Evolutionary conservation across 1,140 invertebrate species (phyloP).

Genomic region (Periplaneta americana): DNA sequence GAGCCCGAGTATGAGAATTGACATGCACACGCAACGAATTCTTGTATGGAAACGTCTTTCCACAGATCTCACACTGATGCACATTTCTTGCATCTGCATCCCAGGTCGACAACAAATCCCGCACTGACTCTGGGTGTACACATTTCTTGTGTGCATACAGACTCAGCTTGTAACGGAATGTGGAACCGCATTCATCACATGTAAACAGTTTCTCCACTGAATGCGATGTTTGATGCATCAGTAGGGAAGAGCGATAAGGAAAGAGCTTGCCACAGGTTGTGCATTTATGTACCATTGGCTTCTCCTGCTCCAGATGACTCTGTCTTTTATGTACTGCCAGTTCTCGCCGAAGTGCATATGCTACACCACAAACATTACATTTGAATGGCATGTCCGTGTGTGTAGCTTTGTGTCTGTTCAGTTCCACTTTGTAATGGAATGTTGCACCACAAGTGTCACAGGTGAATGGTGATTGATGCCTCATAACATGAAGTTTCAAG

Average conservation of each 20-base stretch:
- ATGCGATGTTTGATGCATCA: constrained; percentile 34
- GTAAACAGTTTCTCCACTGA: constrained; percentile 21
- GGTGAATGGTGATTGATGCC: constrained; percentile 33
- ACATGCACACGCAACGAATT: constrained; percentile 31
- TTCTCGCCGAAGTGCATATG: not conserved
- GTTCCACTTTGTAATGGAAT: constrained; percentile 19
- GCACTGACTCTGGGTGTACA: constrained; percentile 23
- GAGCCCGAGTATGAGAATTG: constrained; percentile 37
- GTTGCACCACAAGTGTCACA: constrained; percentile 16
- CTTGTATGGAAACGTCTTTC: constrained; percentile 37
- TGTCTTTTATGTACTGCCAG: not conserved
- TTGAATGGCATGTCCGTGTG: constrained; percentile 17
- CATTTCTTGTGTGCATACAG: constrained; percentile 36
- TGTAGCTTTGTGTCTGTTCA: constrained; percentile 27
- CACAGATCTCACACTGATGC: constrained; percentile 39
- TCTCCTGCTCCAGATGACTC: not conserved
- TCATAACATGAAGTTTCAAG: constrained; percentile 30
- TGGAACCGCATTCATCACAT: constrained; percentile 46
- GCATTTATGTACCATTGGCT: constrained; percentile 28
- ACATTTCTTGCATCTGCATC: constrained; percentile 26
- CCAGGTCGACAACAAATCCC: not conserved
- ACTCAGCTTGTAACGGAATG: constrained; percentile 43
- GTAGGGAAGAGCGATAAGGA: constrained; percentile 32
- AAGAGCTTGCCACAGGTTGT: constrained; percentile 31
- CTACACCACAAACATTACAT: not conserved